Evolutionary conservation across 1,140 invertebrate species (phyloP).

Genomic region (Plutomurus gul): DNA sequence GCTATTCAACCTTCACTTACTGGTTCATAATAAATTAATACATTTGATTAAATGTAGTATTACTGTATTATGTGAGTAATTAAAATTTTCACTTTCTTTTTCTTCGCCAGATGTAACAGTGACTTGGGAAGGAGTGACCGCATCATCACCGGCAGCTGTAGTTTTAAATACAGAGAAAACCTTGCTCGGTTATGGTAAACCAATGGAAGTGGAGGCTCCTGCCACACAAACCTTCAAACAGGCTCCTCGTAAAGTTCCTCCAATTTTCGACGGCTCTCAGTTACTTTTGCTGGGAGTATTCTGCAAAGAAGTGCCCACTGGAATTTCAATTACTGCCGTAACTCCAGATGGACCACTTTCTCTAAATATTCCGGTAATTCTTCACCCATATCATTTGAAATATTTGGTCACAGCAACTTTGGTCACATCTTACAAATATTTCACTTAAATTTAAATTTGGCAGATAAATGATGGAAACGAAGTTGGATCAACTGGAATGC

Average conservation of each 20-base stretch:
- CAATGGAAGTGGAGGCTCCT: not conserved
- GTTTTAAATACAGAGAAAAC: slow-evolving; percentile 46
- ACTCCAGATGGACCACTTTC: slow-evolving; percentile 50
- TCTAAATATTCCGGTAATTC: slow-evolving; percentile 34
- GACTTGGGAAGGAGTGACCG: slow-evolving; percentile 22
- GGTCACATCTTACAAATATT: not conserved
- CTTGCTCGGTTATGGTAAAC: slow-evolving; percentile 47
- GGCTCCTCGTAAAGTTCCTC: slow-evolving; percentile 46
- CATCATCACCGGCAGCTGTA: not conserved
- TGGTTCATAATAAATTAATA: slow-evolving; percentile 46
- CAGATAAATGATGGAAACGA: slow-evolving; percentile 26
- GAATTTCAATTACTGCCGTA: slow-evolving; percentile 38
- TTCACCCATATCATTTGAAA: too few relatives aligned
- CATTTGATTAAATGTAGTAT: not conserved
- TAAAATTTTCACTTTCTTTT: not conserved
- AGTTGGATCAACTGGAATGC: slow-evolving; percentile 39
- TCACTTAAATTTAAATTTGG: not conserved
- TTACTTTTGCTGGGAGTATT: slow-evolving; percentile 46
- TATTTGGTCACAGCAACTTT: not conserved
- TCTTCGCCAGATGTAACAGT: not conserved
- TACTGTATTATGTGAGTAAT: not conserved
- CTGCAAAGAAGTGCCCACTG: slow-evolving; percentile 31
- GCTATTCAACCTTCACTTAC: slow-evolving; percentile 57
- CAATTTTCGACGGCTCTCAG: slow-evolving; percentile 51
- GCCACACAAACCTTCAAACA: slow-evolving; percentile 4